These are phyloP conservation scores for Rhizomys pruinosus DNA, from an alignment of 2,113 vertebrate genomes.

Conservation along the genomic window DNA sequence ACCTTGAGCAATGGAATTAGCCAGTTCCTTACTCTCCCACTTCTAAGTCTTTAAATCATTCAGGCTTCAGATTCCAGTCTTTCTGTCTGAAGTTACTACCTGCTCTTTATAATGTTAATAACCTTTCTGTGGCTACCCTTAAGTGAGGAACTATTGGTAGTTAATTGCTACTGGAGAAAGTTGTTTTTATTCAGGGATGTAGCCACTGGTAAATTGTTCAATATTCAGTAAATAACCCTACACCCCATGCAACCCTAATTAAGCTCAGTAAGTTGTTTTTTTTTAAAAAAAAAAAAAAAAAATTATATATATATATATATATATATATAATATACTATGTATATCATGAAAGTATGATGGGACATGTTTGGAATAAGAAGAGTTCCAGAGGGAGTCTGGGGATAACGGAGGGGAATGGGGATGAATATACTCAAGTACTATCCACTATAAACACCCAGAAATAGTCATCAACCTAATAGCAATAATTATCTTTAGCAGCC, in stretches of 20 bases:
- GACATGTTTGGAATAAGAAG: background rate
- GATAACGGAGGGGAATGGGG: background rate
- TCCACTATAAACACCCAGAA: background rate
- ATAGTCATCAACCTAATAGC: background rate
- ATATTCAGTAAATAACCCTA: background rate
- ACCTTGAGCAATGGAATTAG: constrained; percentile 4
- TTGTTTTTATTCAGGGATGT: background rate
- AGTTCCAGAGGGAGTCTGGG: background rate
- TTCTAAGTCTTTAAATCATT: background rate
- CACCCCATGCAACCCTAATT: background rate
- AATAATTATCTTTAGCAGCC: background rate
- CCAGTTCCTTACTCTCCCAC: background rate
- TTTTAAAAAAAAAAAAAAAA: no score
- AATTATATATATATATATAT: no score
- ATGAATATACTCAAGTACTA: background rate
- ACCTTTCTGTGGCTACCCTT: background rate
- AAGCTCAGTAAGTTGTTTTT: no score
- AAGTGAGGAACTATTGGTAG: background rate
- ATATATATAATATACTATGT: no score
- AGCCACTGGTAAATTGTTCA: background rate
- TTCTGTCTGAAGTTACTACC: background rate
- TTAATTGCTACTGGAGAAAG: background rate
- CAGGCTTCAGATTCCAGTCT: background rate
- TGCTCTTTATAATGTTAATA: background rate
- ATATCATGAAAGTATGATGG: no score